Evolutionary conservation across 2,113 vertebrate species (phyloP), one percentile per base, ranked within the genome.

Genomic region (Sinocyclocheilus rhinocerous): DNA sequence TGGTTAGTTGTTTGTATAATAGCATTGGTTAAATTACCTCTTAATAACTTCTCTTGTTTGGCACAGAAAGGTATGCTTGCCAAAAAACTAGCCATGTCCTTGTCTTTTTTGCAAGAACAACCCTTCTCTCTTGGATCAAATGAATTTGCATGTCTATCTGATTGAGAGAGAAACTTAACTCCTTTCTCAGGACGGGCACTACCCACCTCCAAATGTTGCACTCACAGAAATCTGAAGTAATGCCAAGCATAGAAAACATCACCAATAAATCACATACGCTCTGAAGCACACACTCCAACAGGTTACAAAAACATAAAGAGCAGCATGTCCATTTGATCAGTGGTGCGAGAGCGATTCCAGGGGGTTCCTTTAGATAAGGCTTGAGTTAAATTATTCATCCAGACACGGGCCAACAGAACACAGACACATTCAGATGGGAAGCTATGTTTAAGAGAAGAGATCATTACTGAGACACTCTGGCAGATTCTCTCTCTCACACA

Each of bases 361-460:
- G 29, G 4, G 57, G 36, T 57, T 52, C 59, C 73, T 69, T 33
- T 39, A 78, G 86, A 87, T 78, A 87, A 87, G 73, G 50, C 80
- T 59, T 2, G 81, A 87, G 48, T 84, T 83, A 83, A 87, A 87
- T 87, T 84, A 87, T 84, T 87, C 86, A 87, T 36, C 76, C n/a
- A 42, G 73, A 87, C 86, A 39, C 36, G 69, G 61, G 67, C 59
- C 83, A 57, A 83, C 85, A 84, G 86, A 76, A 84, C 73, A 72
- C 55, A 78, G 81, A 26, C 22, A 72, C 63, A 75, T 67, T 79
- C 81, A 78, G 55, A 83, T 84, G 76, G 75, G 67, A 48, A 84
- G 39, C 11, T 26, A 72, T 87, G 75, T 79, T 65, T 65, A 78
- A 59, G 86, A 77, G 81, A 67, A 78, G 86, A 70, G 52, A 78